Base-by-base conservation (phyloP, 2,888 invertebrate species). In the Parasteatoda lunata region DNA sequence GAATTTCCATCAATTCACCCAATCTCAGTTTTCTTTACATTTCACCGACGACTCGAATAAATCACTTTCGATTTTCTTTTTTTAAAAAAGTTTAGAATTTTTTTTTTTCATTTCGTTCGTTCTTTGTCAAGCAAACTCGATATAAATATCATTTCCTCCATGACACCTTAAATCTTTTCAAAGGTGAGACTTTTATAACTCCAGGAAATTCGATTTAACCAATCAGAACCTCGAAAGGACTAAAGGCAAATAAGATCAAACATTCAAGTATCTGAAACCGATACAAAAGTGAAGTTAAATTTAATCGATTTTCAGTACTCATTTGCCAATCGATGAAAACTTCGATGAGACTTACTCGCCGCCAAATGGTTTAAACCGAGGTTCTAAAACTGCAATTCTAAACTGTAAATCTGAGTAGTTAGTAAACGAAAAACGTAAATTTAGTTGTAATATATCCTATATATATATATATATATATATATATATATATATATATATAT, bases 161-260 rank as follows among this genome's bases (percentile, higher is more conserved):
- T 59, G 59, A 59, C n/a, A 59, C 11, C 8, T 59, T 59, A 59
- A 59, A 59, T 59, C 59, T 13, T 59, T 59, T 59, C 7, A 59
- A 59, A 59, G 59, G 59, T 59, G 59, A n/a, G 5, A 59, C 59
- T 59, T 59, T 59, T 59, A n/a, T 59, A 59, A 59, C 59, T 59
- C n/a, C 59, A 4, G 59, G 4, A 59, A 59, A 59, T 59, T 59
- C 59, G 13, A 59, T 59, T 59, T 59, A 4, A 13, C 59, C 59
- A 59, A 59, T 59, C 59, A 59, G 59, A 5, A 59, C 59, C 8
- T 59, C 59, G 59, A 59, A 59, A 59, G 59, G 11, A 9, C n/a
- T 9, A 7, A 59, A 9, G n/a, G 59, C 59, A 59, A 59, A 59
- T 59, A 59, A 59, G 59, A 59, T 59, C 59, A 59, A 59, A 59